phyloP scores from a whole-genome alignment of 2,888 invertebrate species.

The Ectemnius cavifrons region DNA sequence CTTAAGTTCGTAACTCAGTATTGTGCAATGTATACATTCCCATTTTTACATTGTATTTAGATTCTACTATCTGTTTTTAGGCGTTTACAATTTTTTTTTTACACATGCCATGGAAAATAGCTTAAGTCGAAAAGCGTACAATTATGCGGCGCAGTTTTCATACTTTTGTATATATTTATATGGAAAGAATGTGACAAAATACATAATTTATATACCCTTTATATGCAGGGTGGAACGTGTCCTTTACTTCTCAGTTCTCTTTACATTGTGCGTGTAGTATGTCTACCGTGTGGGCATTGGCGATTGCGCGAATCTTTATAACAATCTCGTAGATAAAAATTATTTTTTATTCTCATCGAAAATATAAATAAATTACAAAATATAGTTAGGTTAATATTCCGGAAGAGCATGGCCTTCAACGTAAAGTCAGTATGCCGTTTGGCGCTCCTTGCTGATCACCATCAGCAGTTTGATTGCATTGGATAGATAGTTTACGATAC shows the following conservation, averaged over 20 bases:
- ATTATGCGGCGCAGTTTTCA: constrained; percentile 70
- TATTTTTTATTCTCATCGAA: constrained; percentile 71
- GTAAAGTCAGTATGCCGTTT: constrained; percentile 49
- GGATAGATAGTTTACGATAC: neutral
- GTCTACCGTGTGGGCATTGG: neutral
- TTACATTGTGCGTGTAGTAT: neutral
- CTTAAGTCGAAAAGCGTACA: constrained; percentile 64
- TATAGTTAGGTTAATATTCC: constrained; percentile 70
- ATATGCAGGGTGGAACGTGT: constrained; percentile 16
- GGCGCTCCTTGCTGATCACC: constrained; percentile 30
- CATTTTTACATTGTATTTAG: constrained; percentile 60
- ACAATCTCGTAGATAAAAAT: constrained; percentile 68
- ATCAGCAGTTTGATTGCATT: constrained; percentile 4
- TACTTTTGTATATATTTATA: constrained; percentile 77
- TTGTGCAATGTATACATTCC: constrained; percentile 77
- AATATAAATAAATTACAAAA: constrained; percentile 78
- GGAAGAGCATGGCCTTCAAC: constrained; percentile 67
- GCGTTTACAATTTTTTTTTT: constrained; percentile 59
- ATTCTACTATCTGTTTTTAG: constrained; percentile 41
- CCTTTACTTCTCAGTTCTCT: neutral
- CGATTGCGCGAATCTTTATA: constrained; percentile 19
- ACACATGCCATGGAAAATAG: constrained; percentile 70
- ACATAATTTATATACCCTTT: constrained; percentile 76
- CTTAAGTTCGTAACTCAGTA: constrained; percentile 69
- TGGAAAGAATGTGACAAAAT: constrained; percentile 73